Conservation (phyloP, 2,797 vertebrate species). For the Chaetodon trifasciatus region DNA sequence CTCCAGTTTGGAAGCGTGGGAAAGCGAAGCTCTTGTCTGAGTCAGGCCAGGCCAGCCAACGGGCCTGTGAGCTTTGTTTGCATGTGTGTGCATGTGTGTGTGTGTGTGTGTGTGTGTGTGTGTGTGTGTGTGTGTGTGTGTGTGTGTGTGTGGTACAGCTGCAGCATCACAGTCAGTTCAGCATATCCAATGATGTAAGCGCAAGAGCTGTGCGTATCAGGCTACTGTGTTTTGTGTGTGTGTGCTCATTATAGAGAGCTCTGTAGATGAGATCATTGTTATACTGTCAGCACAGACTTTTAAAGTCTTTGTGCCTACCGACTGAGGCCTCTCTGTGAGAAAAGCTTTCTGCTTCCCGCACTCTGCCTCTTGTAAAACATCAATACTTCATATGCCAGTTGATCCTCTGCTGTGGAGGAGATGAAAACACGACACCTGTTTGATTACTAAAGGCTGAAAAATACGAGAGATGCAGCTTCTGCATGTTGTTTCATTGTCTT, state of each 20-base stretch:
- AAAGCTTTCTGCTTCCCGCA: constrained; percentile 13
- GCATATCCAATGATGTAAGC: constrained; percentile 60
- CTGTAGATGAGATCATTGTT: constrained; percentile 53
- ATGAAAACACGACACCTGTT: constrained; percentile 18
- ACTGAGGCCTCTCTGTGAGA: not conserved
- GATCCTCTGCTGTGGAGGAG: not conserved
- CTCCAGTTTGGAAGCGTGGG: constrained; percentile 73
- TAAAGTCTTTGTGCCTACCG: not conserved
- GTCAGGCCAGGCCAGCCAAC: constrained; percentile 54
- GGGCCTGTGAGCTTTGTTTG: constrained; percentile 44
- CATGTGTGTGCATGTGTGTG: constrained; percentile 18
- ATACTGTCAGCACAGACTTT: constrained; percentile 24
- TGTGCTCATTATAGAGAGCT: constrained; percentile 21
- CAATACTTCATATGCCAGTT: constrained; percentile 25
- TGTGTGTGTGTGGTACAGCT: constrained; percentile 57
- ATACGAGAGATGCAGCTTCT: not conserved
- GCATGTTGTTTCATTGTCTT: too few species aligned
- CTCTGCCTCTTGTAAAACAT: constrained; percentile 13
- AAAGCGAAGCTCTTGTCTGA: constrained; percentile 63
- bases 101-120: constrained; percentile 26
- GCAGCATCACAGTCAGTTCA: constrained; percentile 52
- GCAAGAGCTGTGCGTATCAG: constrained; percentile 35
- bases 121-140: constrained; percentile 35
- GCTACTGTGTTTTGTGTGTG: constrained; percentile 18
- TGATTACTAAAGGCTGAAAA: not conserved